Evolutionary conservation across 2,113 vertebrate species (phyloP).

Genomic region (Corythornis cristatus): DNA sequence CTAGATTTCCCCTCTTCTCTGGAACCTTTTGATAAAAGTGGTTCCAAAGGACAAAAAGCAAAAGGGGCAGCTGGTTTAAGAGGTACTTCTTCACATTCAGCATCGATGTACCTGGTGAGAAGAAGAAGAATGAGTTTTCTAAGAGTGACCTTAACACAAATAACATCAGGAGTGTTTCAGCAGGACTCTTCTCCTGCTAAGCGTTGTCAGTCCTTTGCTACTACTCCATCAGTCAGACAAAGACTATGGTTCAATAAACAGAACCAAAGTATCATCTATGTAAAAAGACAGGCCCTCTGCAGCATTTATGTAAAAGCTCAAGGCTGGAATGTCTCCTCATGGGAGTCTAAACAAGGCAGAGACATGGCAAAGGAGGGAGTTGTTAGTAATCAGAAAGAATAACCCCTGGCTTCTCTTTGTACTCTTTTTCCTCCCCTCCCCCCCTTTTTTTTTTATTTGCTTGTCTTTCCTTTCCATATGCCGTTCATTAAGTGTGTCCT

Average conservation of each 20-base stretch:
- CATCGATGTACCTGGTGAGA: neutral
- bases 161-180: neutral
- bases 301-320: neutral
- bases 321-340: neutral
- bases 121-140: neutral
- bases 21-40: neutral
- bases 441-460: neutral
- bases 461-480: neutral
- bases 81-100: neutral
- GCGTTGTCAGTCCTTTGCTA: neutral
- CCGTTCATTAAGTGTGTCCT: neutral
- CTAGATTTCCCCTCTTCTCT: neutral
- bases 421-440: no score
- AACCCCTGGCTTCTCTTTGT: neutral
- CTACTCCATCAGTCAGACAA: neutral
- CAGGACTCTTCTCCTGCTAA: neutral
- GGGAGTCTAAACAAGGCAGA: neutral
- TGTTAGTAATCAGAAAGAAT: neutral
- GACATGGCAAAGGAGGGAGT: neutral
- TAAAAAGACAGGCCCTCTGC: neutral
- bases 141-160: neutral
- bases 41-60: neutral
- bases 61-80: neutral
- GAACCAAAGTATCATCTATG: neutral
- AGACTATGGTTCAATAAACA: neutral